Conservation (phyloP, 2,113 vertebrate species). For the Fulmarus glacialis region DNA sequence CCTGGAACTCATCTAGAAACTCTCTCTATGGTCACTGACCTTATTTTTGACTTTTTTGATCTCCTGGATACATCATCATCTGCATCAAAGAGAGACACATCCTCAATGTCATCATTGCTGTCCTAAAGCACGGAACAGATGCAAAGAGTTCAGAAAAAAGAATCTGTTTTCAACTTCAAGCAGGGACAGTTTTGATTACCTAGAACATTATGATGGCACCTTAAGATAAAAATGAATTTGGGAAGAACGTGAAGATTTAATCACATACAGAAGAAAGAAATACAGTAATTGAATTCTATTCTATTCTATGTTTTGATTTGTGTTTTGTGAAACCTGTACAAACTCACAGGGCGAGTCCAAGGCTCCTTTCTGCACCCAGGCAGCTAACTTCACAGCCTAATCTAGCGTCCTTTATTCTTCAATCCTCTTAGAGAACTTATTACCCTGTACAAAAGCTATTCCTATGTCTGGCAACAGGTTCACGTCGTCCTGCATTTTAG, state of each 20-base stretch:
- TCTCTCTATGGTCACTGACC: slow-evolving; percentile 63
- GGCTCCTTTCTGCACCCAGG: background rate
- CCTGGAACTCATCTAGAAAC: background rate
- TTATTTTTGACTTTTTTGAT: slow-evolving; percentile 80
- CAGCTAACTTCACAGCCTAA: too few species aligned
- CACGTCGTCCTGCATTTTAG: background rate
- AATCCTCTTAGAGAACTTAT: rapidly evolving
- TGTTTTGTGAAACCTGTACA: too few species aligned
- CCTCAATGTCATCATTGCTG: slow-evolving; percentile 85
- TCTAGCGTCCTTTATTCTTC: rapidly evolving
- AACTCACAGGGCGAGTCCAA: rapidly evolving
- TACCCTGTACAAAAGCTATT: rapidly evolving
- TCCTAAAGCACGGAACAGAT: slow-evolving; percentile 72
- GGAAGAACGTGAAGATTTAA: background rate
- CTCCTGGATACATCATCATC: slow-evolving; percentile 84
- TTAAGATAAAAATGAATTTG: background rate
- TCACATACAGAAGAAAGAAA: background rate
- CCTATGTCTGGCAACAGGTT: rapidly evolving
- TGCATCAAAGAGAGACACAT: slow-evolving; percentile 93
- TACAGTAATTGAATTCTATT: too few species aligned
- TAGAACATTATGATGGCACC: rapidly evolving
- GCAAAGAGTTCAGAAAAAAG: background rate
- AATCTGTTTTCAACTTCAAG: rapidly evolving
- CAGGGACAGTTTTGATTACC: background rate
- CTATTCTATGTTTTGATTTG: background rate